A percentile compares a stretch with the other conserved stretches of the same genome.
Evolutionary conservation across 2,797 vertebrate species (phyloP).

Genomic region (Bradypodion ventrale): DNA sequence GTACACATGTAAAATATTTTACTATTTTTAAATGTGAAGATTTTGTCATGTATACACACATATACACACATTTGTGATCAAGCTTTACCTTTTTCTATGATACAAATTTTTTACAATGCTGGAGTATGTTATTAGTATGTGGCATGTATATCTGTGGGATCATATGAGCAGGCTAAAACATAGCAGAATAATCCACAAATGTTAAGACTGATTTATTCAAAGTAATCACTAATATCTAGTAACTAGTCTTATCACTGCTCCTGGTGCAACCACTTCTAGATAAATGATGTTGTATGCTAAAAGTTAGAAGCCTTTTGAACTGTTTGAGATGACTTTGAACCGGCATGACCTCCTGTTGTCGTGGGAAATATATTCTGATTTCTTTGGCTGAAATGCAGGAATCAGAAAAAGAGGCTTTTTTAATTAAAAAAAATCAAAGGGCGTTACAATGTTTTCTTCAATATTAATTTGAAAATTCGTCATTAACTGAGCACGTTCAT

Average conservation of each 20-base stretch:
- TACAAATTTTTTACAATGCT: background rate
- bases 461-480: background rate
- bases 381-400: no score
- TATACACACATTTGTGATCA: background rate
- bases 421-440: no score
- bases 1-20: background rate
- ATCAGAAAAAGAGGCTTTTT: no score
- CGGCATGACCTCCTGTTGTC: no score
- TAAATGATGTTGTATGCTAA: background rate
- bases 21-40: background rate
- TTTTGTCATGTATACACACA: no score
- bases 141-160: background rate
- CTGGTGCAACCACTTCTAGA: background rate
- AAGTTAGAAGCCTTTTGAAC: no score
- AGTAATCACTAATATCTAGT: background rate
- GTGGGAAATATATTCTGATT: no score
- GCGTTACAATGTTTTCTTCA: background rate
- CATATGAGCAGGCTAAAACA: background rate
- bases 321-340: no score
- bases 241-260: background rate
- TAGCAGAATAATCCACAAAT: background rate
- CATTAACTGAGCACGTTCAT: background rate
- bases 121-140: background rate
- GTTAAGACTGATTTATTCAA: background rate
- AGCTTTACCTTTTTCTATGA: background rate